Base-by-base conservation (phyloP, 2,888 invertebrate species). In the Noctua fimbriata region DNA sequence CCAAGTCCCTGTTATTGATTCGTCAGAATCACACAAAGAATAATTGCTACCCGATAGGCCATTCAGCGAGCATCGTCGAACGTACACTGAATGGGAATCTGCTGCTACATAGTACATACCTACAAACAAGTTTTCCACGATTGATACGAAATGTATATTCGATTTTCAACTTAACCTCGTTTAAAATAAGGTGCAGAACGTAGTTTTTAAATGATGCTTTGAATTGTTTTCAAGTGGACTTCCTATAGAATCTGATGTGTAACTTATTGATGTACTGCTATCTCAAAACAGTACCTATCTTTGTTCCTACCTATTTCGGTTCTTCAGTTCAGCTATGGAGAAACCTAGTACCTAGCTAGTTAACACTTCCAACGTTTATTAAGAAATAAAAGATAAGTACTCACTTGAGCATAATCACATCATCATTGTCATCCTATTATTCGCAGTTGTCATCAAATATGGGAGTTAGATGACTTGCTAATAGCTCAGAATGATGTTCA, bases 1-100 rank as follows among this genome's bases (percentile, higher is more conserved):
- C 58, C 32, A 69, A 66, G 49, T 65, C 67, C 52, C 32, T 69
- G 73, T 65, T 84, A 80, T 84, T 87, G 76, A 85, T 93, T 77
- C 44, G 18, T 73, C 69, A 60, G 76, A 73, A 41, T 73, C 65
- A 24, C 65, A 78, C 79, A 77, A 82, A 78, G 41, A 81, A 75
- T 78, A 79, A 82, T 81, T 81, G 74, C 76, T 73, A 83, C 81
- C 72, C 70, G 79, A 77, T 81, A 79, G 79, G 67, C 78, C 21
- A 76, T 79, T 69, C 77, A 67, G 49, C 36, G 73, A 73, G 71
- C 74, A 74, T 83, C 83, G 72, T 77, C 65, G 69, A 70, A 60
- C 63, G 55, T 63, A 77, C 72, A 82, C 66, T 82, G 76, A 88
- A 85, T 79, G 55, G 74, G 36, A 72, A 76, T 69, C 84, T 66